Evolutionary conservation across 2,888 invertebrate genomes (phyloP).

Genomic region (Clitarchus hookeri): DNA sequence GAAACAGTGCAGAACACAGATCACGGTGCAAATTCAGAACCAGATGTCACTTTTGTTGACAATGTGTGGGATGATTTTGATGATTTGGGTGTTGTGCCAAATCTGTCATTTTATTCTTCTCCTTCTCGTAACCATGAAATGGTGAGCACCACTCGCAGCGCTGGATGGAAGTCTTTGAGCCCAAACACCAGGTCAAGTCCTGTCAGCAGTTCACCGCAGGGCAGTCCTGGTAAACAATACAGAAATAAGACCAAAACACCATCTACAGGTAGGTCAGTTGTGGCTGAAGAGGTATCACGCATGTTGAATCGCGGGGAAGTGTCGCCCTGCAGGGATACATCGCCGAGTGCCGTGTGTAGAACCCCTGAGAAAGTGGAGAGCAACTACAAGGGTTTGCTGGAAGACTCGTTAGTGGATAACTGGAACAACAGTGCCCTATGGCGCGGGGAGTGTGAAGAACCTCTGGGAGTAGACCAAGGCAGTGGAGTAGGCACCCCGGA

Average conservation of each 20-base stretch:
- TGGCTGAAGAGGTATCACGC: too few relatives aligned
- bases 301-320: too few relatives aligned
- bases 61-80: constrained; percentile 43
- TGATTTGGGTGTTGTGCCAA: constrained; percentile 31
- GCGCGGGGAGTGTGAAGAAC: constrained; percentile 28
- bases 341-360: neutral
- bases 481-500: constrained; percentile 27
- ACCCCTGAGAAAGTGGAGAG: neutral
- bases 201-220: neutral
- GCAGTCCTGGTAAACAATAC: too few relatives aligned
- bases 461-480: neutral
- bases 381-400: constrained; percentile 29
- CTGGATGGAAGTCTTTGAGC: neutral
- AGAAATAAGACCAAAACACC: too few relatives aligned
- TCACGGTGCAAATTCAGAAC: neutral
- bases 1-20: neutral
- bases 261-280: too few relatives aligned
- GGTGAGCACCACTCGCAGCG: neutral
- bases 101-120: neutral
- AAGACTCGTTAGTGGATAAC: constrained; percentile 38
- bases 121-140: neutral
- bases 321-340: neutral
- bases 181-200: neutral
- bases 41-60: constrained; percentile 30
- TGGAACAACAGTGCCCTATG: constrained; percentile 39